Evolutionary conservation across 2,113 vertebrate species (phyloP), one percentile per base, ranked within the genome.

Genomic region (Lipotes vexillifer): DNA sequence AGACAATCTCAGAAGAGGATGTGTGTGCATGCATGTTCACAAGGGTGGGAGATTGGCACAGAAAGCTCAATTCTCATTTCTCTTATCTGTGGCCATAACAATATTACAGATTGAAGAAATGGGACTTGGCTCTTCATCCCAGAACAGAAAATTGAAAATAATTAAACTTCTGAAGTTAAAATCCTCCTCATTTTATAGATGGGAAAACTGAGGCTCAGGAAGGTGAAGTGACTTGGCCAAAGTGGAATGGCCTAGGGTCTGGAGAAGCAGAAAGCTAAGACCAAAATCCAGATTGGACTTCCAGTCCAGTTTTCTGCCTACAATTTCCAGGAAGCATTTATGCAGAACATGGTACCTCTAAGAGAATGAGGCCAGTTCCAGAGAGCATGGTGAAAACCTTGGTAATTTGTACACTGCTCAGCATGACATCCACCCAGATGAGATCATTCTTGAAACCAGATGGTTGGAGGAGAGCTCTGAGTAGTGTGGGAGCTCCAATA

Each of bases 1-100:
- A 98, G 95, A 96, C 80, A 97, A 96, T 74, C 74, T 97, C 46
- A 84, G 93, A 96, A 68, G 82, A 63, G 80, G 25, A 90, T 0
- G 6, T 9, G 2, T 46, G 27, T 21, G 36, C 41, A 5, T 18
- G 10, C 8, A n/a, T 44, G 10, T 11, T 31, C 31, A 41, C 11
- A 33, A 41, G 8, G n/a, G 33, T 41, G 77, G 87, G 68, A 95
- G 55, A 41, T 2, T 36, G 41, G 59, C 83, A 72, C 12, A 65
- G 65, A 94, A 41, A 95, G 46, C 84, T 90, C 46, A 92, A 44
- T 77, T 96, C 88, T 98, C 3, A 18, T 87, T 97, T 97, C 74
- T 93, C 92, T 97, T 83, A 71, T 66, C 55, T 94, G 61, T 85
- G 9, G 63, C 66, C 87, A 20, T 78, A 86, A 93, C 31, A 80